phyloP scores from a whole-genome alignment of 2,113 vertebrate genomes.

The Phaethon lepturus region DNA sequence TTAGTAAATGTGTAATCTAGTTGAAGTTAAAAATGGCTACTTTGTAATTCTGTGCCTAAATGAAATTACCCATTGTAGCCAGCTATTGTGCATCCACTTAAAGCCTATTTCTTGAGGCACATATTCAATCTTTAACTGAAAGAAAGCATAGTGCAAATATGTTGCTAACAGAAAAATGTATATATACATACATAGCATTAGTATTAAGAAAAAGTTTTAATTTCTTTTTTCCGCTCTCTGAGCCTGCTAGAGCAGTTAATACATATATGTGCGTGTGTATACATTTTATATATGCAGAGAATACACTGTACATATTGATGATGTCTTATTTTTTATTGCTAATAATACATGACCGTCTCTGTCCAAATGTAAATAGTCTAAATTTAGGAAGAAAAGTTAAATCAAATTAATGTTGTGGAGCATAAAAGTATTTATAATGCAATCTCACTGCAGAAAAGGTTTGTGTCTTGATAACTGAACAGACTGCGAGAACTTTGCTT shows the following conservation, averaged over 20 bases:
- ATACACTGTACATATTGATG: neutral
- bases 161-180: neutral
- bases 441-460: neutral
- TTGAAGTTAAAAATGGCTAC: constrained; percentile 57
- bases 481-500: neutral
- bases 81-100: neutral
- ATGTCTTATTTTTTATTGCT: neutral
- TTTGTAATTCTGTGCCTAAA: constrained; percentile 47
- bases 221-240: neutral
- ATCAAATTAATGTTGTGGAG: constrained; percentile 11
- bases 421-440: constrained; percentile 14
- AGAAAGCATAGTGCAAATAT: constrained; percentile 1
- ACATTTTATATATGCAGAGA: neutral
- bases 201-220: constrained; percentile 13
- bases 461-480: constrained; percentile 1
- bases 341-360: neutral
- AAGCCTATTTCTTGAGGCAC: constrained; percentile 4
- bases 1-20: constrained; percentile 56
- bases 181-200: neutral
- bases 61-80: constrained; percentile 55
- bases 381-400: constrained; percentile 36
- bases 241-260: neutral
- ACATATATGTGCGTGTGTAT: neutral
- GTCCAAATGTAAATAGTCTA: constrained; percentile 26
- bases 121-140: constrained; percentile 1